Evolutionary conservation across 2,113 vertebrate species (phyloP).

Genomic region (Tragelaphus buxtoni): DNA sequence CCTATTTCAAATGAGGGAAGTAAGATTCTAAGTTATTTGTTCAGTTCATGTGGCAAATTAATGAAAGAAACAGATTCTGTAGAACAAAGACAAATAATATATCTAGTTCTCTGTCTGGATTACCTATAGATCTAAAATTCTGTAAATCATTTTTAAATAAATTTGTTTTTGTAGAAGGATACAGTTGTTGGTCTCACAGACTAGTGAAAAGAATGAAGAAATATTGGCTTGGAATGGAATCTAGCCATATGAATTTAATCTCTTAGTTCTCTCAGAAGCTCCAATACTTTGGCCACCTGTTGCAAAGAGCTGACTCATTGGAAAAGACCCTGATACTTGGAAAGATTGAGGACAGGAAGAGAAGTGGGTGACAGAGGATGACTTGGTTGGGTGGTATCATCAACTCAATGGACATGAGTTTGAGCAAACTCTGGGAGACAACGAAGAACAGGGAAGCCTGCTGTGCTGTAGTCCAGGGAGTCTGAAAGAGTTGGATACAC

Average conservation of each 20-base stretch:
- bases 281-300: not conserved
- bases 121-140: slow-evolving; percentile 2
- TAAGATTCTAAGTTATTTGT: not conserved
- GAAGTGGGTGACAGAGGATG: not conserved
- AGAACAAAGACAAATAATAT: not conserved
- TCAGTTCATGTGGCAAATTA: not conserved
- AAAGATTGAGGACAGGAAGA: not conserved
- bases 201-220: not conserved
- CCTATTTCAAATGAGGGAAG: not conserved
- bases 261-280: not conserved
- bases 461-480: not conserved
- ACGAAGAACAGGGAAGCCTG: not conserved
- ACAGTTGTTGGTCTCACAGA: not conserved
- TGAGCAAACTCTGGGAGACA: not conserved
- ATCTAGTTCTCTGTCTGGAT: not conserved
- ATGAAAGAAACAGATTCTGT: not conserved
- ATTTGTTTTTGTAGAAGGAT: not conserved
- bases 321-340: not conserved
- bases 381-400: not conserved
- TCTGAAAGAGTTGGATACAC: not conserved
- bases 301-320: not conserved
- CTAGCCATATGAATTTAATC: not conserved
- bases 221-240: not conserved
- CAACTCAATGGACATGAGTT: not conserved
- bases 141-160: not conserved